phyloP scores from a whole-genome alignment of 2,888 invertebrate genomes.

The Toxonevra muliebris region DNA sequence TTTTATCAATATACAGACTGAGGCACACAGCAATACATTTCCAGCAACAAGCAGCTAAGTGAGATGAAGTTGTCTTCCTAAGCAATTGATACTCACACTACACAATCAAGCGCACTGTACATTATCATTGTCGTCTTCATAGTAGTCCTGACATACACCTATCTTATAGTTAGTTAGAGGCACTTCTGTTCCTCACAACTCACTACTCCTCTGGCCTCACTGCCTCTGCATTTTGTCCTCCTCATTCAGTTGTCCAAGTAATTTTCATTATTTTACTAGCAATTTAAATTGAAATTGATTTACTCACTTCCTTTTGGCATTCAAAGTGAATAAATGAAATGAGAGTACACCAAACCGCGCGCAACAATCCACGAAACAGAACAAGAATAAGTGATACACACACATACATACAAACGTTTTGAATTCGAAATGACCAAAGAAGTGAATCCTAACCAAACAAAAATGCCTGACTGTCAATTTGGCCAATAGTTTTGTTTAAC shows the following conservation, averaged over 20 bases:
- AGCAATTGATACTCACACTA: neutral
- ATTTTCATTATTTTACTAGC: slow-evolving; percentile 23
- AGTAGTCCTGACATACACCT: neutral
- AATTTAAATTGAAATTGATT: slow-evolving; percentile 29
- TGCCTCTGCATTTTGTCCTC: neutral
- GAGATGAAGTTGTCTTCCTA: slow-evolving; percentile 1
- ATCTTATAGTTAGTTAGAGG: neutral
- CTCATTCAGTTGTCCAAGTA: neutral
- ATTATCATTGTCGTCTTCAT: neutral
- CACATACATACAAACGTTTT: too few relatives aligned
- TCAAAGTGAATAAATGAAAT: neutral
- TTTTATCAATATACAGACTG: slow-evolving; percentile 27
- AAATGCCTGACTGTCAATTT: too few relatives aligned
- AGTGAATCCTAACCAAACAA: too few relatives aligned
- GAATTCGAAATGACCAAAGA: too few relatives aligned
- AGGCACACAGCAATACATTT: neutral
- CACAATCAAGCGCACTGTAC: too few relatives aligned
- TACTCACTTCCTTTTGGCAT: slow-evolving; percentile 9
- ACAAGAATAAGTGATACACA: neutral
- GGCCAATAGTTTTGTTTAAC: too few relatives aligned
- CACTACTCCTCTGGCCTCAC: neutral
- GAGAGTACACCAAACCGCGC: neutral
- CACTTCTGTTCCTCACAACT: neutral
- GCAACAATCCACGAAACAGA: neutral
- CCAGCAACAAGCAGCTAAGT: slow-evolving; percentile 11